These are phyloP conservation scores for Dendroctonus ponderosae DNA, from an alignment of 1,140 invertebrate species.

Conservation along the genomic window DNA sequence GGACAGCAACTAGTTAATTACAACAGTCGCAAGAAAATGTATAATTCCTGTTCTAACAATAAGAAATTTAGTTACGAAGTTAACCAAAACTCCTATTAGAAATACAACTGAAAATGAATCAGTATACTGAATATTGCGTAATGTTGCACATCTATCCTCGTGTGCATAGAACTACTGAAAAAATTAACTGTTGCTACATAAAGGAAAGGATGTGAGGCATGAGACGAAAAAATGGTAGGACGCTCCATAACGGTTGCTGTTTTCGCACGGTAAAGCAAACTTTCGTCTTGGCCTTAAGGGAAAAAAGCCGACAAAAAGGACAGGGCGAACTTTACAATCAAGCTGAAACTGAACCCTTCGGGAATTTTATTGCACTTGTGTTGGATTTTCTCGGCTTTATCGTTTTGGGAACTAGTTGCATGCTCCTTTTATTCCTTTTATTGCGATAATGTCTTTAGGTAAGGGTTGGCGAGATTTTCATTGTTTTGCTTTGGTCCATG, in stretches of 20 bases:
- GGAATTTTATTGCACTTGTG: conserved; percentile 25
- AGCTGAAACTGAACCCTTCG: conserved; percentile 23
- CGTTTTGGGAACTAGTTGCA: conserved; percentile 27
- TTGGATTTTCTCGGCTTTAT: conserved; percentile 20
- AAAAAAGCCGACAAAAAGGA: conserved; percentile 23
- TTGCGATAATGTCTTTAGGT: conserved; percentile 20
- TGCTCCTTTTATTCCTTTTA: conserved; percentile 18
- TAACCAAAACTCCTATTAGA: too few relatives aligned
- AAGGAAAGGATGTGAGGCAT: background rate
- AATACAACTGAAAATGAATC: too few relatives aligned
- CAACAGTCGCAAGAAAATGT: too few relatives aligned
- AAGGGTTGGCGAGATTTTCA: conserved; percentile 9
- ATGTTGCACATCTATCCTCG: too few relatives aligned
- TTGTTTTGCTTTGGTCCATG: background rate
- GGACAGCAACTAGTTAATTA: too few relatives aligned
- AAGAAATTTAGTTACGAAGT: too few relatives aligned
- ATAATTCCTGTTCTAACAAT: too few relatives aligned
- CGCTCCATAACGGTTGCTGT: conserved; percentile 6
- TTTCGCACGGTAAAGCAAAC: conserved; percentile 18
- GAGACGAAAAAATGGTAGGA: background rate
- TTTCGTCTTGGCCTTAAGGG: conserved; percentile 5
- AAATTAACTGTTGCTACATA: conserved; percentile 8
- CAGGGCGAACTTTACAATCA: conserved; percentile 20
- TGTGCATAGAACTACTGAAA: too few relatives aligned
- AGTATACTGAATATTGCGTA: too few relatives aligned